These are phyloP conservation scores for Andrena marginata DNA, from an alignment of 2,888 invertebrate species.

Conservation along the genomic window DNA sequence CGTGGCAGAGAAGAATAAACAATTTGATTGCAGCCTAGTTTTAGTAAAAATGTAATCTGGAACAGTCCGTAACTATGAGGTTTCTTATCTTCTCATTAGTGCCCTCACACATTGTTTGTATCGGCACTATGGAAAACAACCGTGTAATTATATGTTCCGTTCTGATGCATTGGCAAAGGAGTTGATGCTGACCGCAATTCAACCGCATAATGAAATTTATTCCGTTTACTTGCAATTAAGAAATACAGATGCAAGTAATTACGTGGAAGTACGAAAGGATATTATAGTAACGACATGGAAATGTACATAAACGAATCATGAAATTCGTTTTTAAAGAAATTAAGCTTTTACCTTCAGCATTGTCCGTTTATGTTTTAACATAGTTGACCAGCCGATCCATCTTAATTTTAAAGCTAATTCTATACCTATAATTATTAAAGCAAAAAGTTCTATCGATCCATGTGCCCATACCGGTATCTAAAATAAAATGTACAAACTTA, in stretches of 20 bases:
- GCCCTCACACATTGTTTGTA: conserved; percentile 37
- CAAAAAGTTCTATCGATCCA: conserved; percentile 92
- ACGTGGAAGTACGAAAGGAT: not conserved
- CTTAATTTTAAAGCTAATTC: conserved; percentile 92
- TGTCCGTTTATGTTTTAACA: conserved; percentile 93
- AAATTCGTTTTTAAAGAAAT: conserved; percentile 7
- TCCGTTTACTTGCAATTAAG: not conserved
- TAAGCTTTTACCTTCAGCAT: conserved; percentile 91
- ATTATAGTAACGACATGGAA: not conserved
- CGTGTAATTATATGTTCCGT: conserved; percentile 30
- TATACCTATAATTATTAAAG: conserved; percentile 91
- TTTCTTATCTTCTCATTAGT: conserved; percentile 60
- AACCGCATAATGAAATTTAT: conserved; percentile 9
- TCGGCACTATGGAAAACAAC: conserved; percentile 41
- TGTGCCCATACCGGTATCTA: conserved; percentile 92
- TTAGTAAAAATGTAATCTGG: conserved; percentile 49
- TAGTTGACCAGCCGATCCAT: conserved; percentile 95
- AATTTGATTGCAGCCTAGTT: conserved; percentile 10
- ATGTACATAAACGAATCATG: not conserved
- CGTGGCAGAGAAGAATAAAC: conserved; percentile 15
- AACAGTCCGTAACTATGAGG: conserved; percentile 33
- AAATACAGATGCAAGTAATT: not conserved
- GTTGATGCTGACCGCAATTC: conserved; percentile 6
- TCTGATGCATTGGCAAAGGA: conserved; percentile 18
- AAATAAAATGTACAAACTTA: conserved; percentile 57